phyloP scores from a whole-genome alignment of 2,888 invertebrate species.

The Tenthredo scrophulariae region DNA sequence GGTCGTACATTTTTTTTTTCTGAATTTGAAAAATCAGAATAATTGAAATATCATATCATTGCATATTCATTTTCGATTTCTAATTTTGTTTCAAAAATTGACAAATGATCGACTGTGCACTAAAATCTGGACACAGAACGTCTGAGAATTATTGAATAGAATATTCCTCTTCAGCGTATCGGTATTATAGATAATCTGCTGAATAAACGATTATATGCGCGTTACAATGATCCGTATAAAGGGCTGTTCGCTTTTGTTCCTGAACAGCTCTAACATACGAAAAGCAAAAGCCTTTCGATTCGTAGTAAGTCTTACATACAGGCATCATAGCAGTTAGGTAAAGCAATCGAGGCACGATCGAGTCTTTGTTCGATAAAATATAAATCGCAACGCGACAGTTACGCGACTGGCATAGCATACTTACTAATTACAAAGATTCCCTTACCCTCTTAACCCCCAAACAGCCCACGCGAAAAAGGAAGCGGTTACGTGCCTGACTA shows the following conservation, averaged over 20 bases:
- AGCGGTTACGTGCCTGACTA: neutral
- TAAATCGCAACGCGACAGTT: constrained; percentile 20
- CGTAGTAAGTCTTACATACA: neutral
- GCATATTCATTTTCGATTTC: neutral
- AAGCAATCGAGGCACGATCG: constrained; percentile 14
- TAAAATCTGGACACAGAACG: neutral
- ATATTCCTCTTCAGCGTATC: neutral
- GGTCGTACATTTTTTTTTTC: too few relatives aligned
- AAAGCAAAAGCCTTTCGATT: neutral
- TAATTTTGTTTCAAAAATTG: neutral
- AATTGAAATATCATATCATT: neutral
- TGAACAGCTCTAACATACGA: neutral
- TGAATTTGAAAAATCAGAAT: neutral
- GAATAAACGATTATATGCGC: neutral
- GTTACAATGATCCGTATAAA: neutral
- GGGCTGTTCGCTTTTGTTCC: neutral
- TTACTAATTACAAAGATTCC: constrained; percentile 20
- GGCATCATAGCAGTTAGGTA: neutral
- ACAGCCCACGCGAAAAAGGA: constrained; percentile 1
- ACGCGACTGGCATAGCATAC: constrained; percentile 6
- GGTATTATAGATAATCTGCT: neutral
- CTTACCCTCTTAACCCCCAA: neutral
- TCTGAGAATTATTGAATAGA: neutral
- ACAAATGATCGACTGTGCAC: too few relatives aligned
- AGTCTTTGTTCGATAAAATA: constrained; percentile 19